Base-by-base conservation (phyloP, 1,140 invertebrate species). In the Dendroctonus ponderosae region DNA sequence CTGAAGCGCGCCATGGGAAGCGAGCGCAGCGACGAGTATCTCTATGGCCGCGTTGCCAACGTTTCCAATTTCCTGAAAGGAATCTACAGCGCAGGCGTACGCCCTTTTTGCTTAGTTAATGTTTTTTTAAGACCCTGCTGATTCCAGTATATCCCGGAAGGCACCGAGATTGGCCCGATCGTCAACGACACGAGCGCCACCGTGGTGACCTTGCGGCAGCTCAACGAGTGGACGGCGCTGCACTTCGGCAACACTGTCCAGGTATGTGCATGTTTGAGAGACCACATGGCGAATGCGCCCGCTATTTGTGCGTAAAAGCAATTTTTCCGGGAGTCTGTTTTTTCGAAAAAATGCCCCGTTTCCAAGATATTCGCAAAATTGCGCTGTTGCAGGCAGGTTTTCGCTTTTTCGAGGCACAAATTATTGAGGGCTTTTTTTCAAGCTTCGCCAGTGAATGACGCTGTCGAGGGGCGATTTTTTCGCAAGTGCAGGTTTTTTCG, bases 211-310 rank as follows among this genome's bases (percentile, higher is more conserved):
- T 37, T 77, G 49, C 52, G 44, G 46, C 43, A 74, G 37, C 62
- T 77, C 7, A 75, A 77, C 59, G 62, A 70, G 7, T 77, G 76
- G 76, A 75, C 76, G 0, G 39, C 64, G 26, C 7, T 62, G 57
- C 66, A 72, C 41, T 72, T 75, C 54, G 64, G 61, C 9, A 44
- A 71, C 56, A 61, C 57, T 46, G 15, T 67, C 11, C 53, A 68
- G 58, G 71, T 72, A 70, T 5, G 9, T 2, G 5, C 1, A 2
- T 46, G 43, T 4, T 46, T 46, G 43, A 1, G 8, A 0, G 12
- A 46, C 26, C 1, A 4, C 3, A 2, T 46, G 43, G 43, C 43
- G 43, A 46, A 46, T 46, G 43, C 12, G 43, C 43, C 43, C 7
- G 43, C 7, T 44, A 44, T 7, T 7, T 44, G n/a, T 44, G 43